Conservation (phyloP, 2,797 vertebrate species). For the Dendrocincla tyrannina region DNA sequence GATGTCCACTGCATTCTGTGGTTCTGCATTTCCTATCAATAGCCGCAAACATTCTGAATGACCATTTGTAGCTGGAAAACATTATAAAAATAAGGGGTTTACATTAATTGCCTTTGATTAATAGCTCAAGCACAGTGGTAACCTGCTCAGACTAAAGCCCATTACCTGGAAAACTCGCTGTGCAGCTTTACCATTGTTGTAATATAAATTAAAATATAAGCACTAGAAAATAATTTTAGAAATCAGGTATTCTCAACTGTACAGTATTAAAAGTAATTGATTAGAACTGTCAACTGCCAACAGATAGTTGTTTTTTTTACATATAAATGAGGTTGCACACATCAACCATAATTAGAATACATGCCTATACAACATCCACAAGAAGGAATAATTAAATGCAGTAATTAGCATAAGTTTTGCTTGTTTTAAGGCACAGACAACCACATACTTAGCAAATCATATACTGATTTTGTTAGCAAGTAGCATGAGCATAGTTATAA, state of each 20-base stretch:
- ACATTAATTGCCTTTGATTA: background rate
- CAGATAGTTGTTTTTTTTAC: background rate
- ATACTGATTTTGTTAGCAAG: background rate
- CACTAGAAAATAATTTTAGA: background rate
- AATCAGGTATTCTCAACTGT: background rate
- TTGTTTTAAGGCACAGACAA: background rate
- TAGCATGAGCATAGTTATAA: background rate
- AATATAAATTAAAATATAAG: background rate
- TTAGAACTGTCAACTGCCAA: background rate
- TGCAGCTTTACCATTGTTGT: background rate
- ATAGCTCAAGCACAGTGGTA: background rate
- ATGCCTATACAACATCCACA: background rate
- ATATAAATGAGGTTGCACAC: background rate
- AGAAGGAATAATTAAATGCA: background rate
- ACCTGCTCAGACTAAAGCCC: background rate
- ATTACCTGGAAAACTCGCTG: background rate
- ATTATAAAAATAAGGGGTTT: background rate
- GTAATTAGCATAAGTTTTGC: background rate
- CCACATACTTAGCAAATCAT: background rate
- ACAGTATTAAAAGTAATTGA: background rate
- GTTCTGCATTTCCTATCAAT: conserved; percentile 95
- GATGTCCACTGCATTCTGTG: conserved; percentile 95
- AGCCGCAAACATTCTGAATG: conserved; percentile 97
- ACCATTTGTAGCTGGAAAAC: conserved; percentile 90
- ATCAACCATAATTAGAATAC: background rate